Percentiles rank a stretch among this genome's conserved stretches.
Conservation (phyloP, 2,113 vertebrate species). For the Rhodinocichla rosea region DNA sequence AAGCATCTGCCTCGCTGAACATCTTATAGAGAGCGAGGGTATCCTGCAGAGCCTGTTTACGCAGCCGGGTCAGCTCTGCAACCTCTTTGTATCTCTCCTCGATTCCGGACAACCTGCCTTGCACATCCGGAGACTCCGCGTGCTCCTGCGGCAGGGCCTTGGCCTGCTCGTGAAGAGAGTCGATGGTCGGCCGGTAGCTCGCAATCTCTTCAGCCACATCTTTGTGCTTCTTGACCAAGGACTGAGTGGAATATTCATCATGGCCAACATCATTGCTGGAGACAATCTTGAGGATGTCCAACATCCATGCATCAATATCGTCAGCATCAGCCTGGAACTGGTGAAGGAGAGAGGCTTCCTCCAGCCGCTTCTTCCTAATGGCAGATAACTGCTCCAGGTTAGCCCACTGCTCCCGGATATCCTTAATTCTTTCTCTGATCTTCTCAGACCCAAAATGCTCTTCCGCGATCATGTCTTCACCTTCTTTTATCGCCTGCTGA, state of each 20-base stretch:
- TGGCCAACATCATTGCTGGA: constrained; percentile 93
- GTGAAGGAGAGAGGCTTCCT: constrained; percentile 87
- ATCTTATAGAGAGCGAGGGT: constrained; percentile 95
- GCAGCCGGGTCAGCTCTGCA: constrained; percentile 83
- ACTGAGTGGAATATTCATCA: constrained; percentile 93
- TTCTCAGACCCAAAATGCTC: constrained; percentile 88
- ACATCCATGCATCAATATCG: constrained; percentile 89
- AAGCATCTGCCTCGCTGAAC: constrained; percentile 92
- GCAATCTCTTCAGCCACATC: constrained; percentile 89
- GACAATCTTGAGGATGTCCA: constrained; percentile 91
- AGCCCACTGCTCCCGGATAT: constrained; percentile 90
- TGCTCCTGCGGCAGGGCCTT: constrained; percentile 77
- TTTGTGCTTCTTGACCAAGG: constrained; percentile 93
- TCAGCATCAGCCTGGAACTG: constrained; percentile 93
- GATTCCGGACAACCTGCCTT: constrained; percentile 83
- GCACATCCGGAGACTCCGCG: constrained; percentile 77
- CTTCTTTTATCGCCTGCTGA: constrained; percentile 88
- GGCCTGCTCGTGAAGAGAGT: constrained; percentile 87
- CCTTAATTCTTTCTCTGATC: constrained; percentile 84
- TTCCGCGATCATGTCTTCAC: constrained; percentile 86
- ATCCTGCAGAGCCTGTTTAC: constrained; percentile 96
- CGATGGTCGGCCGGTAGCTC: constrained; percentile 86
- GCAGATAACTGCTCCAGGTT: constrained; percentile 87
- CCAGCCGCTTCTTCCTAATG: constrained; percentile 81
- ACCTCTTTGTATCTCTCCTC: constrained; percentile 96